A percentile compares a stretch with the other conserved stretches of the same genome.
These are phyloP conservation scores for Penelope pileata DNA, from an alignment of 2,113 vertebrate species.

Conservation along the genomic window DNA sequence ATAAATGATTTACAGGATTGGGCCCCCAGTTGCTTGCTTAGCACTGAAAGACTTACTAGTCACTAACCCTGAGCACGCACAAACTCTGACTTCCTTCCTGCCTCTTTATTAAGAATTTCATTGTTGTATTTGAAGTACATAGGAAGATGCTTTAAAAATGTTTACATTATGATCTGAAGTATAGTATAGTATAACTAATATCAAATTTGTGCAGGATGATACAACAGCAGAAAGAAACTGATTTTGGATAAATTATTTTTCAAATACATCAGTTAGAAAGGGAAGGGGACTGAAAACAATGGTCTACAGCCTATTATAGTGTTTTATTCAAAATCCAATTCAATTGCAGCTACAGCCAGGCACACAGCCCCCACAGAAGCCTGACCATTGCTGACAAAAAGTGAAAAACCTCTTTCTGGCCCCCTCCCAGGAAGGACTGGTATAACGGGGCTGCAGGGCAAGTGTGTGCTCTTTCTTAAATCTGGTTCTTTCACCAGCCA, in stretches of 20 bases:
- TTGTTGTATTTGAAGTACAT: neutral
- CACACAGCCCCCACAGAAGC: neutral
- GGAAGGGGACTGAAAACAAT: neutral
- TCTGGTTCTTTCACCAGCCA: neutral
- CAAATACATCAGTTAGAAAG: neutral
- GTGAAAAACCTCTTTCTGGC: neutral
- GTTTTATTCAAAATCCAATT: slow-evolving; percentile 28
- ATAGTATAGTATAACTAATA: neutral
- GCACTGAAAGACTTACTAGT: neutral
- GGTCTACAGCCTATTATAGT: neutral
- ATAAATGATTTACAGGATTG: neutral
- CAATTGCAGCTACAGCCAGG: neutral
- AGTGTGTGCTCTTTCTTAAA: neutral
- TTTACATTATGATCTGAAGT: neutral
- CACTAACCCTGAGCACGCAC: neutral
- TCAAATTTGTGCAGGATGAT: neutral
- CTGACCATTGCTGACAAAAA: neutral
- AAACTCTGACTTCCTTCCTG: neutral
- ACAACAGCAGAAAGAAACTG: neutral
- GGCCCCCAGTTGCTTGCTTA: neutral
- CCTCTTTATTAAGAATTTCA: neutral
- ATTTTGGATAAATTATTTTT: neutral
- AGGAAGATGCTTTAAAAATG: neutral
- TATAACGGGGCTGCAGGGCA: neutral
- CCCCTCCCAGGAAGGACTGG: neutral